phyloP scores from a whole-genome alignment of 2,888 invertebrate species.

The Phortica okadai region DNA sequence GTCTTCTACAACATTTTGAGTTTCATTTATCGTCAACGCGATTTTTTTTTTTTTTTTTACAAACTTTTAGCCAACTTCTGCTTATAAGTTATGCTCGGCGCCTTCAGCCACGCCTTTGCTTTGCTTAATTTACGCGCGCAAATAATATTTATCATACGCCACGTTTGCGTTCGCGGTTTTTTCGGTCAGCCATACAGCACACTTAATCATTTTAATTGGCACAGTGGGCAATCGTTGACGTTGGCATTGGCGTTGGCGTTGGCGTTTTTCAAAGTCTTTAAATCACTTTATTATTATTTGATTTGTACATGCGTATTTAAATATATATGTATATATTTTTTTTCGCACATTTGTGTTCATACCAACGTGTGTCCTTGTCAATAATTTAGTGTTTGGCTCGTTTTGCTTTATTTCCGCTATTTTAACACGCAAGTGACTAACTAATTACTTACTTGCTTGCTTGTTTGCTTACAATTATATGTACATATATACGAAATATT shows the following conservation, averaged over 20 bases:
- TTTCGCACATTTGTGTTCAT: background rate
- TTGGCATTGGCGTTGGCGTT: slow-evolving; percentile 42
- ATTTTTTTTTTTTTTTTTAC: background rate
- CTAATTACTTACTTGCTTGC: background rate
- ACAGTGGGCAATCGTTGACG: slow-evolving; percentile 54
- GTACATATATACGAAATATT: background rate
- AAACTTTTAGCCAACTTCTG: background rate
- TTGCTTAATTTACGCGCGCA: slow-evolving; percentile 28
- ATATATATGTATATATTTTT: background rate
- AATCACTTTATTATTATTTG: background rate
- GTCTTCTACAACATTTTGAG: background rate
- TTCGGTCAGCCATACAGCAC: slow-evolving; percentile 38
- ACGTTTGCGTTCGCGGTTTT: background rate
- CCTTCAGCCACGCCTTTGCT: background rate
- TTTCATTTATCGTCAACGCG: background rate
- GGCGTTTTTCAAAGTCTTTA: background rate
- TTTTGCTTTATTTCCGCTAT: background rate
- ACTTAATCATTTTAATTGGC: slow-evolving; percentile 69
- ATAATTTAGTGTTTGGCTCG: too few species aligned
- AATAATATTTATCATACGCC: slow-evolving; percentile 26
- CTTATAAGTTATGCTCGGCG: background rate
- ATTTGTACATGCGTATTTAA: background rate
- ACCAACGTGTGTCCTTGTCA: too few species aligned
- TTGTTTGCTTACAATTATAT: background rate
- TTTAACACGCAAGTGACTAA: too few species aligned